Base-by-base conservation (phyloP, 2,888 invertebrate species). In the Chrysotoxum bicinctum region DNA sequence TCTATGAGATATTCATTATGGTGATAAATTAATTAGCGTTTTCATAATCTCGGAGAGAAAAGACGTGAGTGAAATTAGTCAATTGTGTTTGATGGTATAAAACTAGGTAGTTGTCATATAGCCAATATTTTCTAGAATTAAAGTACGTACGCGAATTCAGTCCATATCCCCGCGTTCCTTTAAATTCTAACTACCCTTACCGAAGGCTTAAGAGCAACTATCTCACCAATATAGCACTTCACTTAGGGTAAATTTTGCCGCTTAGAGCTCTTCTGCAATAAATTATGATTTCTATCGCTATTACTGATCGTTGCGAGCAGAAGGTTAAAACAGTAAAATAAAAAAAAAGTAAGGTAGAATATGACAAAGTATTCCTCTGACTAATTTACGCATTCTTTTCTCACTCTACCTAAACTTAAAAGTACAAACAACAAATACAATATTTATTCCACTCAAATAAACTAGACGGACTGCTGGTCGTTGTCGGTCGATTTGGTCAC, bases 251-350 rank as follows among this genome's bases (percentile, higher is more conserved):
- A 45, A 26, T n/a, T 40, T n/a, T 0, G n/a, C 6, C n/a, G 26
- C 52, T 66, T 72, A 45, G 35, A 76, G 72, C 54, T 80, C 76
- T 72, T 85, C 80, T 90, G 90, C 89, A 90, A 91, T 91, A 91
- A 91, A 91, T 91, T 91, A 90, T 91, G 91, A 91, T 91, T 90
- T 88, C 89, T 90, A 91, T 91, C 91, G 89, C 88, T 78, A 7
- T 10, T 23, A 32, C 48, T 64, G 52, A 35, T 35, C 12, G 10
- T 10, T 19, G 5, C 2, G 54, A 16, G 1, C 30, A 64, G n/a
- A 66, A 68, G 48, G 87, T 85, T 89, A 89, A 89, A 88, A 89
- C 88, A 87, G 89, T 89, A 90, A 89, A 87, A 56, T 40, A 79
- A 73, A 14, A 37, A 1, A 35, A 78, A 23, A 50, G 43, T 37